Evolutionary conservation across 2,797 vertebrate genomes (phyloP), one percentile per base, ranked within the genome.

Genomic region (Crocodylus rhombifer): DNA sequence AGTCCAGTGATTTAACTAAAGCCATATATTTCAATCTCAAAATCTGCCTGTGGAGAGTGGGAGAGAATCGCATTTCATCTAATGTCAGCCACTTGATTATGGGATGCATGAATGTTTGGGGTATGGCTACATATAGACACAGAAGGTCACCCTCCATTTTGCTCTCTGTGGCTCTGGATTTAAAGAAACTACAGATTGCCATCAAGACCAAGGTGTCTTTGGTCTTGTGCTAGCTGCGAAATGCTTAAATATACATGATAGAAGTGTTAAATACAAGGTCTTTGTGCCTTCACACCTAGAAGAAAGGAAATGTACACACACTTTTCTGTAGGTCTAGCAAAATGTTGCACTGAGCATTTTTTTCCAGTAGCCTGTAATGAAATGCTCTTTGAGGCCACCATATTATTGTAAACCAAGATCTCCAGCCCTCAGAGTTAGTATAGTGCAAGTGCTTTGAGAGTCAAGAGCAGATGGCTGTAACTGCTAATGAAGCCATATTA

Each of bases 281-380:
- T 21, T 80, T 2, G 79, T 90, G 7, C n/a, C 17, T 64, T 78
- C 2, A 13, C 55, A 57, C 1, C 1, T 2, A 74, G 2, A 30
- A 6, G 21, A 73, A 42, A 7, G 23, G 65, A 89, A 21, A 9
- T 5, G 26, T 36, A 9, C 5, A 36, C 4, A 73, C 8, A 28
- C 2, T 77, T 14, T 87, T 65, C 15, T 25, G 2, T 8, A 65
- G 75, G 4, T 71, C 21, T 30, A 85, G 10, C 5, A 36, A n/a
- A 51, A 3, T 3, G 1, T 1, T 57, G 57, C 6, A 65, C 2
- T 26, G 10, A 57, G 1, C 26, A 7, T 61, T 13, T 16, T 58
- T 6, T 84, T 17, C 23, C 42, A 63, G 20, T 1, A 69, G 84
- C 8, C 2, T 30, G 15, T 83, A 60, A 55, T 0, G 36, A 58